Evolutionary conservation across 1,140 invertebrate species (phyloP).

Genomic region (Caerostris extrusa): DNA sequence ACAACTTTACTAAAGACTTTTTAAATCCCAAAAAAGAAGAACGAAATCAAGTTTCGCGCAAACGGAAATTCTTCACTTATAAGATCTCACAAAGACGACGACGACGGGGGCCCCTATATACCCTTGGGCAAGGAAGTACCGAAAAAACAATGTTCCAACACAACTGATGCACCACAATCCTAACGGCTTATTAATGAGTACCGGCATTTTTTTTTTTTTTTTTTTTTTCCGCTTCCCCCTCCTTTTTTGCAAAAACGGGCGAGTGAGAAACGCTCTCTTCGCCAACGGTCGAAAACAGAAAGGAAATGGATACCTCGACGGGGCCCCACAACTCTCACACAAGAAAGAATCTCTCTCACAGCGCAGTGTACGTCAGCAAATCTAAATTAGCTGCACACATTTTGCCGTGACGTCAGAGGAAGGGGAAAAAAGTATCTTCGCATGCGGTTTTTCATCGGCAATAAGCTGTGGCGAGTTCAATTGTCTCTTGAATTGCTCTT

Average conservation of each 20-base stretch:
- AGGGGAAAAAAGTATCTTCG: background rate
- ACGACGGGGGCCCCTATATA: background rate
- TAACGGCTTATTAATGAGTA: background rate
- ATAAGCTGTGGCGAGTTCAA: background rate
- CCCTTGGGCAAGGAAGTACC: background rate
- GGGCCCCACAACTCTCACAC: background rate
- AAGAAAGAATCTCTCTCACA: background rate
- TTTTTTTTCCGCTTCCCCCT: too few relatives aligned
- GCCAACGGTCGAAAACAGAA: slow-evolving; percentile 16
- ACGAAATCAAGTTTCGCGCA: too few relatives aligned
- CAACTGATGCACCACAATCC: background rate
- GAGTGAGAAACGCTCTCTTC: background rate
- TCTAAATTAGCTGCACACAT: slow-evolving; percentile 3
- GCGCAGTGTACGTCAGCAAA: slow-evolving; percentile 47
- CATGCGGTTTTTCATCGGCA: slow-evolving; percentile 29
- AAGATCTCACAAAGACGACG: too few relatives aligned
- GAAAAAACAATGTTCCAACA: background rate
- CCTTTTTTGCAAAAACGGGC: background rate
- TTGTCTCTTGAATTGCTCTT: background rate
- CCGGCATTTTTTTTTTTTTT: background rate
- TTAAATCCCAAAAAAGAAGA: too few relatives aligned
- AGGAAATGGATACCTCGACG: background rate
- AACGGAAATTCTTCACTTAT: too few relatives aligned
- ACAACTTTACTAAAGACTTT: too few relatives aligned
- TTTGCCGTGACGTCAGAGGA: slow-evolving; percentile 12